Percentiles rank a stretch among this genome's conserved stretches.
Conservation (phyloP, 2,797 vertebrate genomes). For the Odontamblyopus lacepedii region DNA sequence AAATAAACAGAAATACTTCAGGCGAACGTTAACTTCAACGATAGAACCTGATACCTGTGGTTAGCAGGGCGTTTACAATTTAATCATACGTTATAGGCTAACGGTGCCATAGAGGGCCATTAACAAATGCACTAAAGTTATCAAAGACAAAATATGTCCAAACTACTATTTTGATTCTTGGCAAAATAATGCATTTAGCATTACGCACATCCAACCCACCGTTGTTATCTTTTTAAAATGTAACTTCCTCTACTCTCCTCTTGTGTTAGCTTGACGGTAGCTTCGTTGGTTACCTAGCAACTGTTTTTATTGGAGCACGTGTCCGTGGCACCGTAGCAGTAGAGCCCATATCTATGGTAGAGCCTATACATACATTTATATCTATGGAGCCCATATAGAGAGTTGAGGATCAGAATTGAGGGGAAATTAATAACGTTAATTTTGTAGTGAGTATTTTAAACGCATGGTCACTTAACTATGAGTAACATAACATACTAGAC, state of each 20-base stretch:
- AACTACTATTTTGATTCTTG: neutral
- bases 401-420: neutral
- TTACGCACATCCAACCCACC: neutral
- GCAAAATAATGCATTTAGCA: neutral
- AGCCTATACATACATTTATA: too few species aligned
- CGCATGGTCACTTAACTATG: too few species aligned
- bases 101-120: neutral
- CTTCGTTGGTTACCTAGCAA: conserved; percentile 1
- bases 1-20: neutral
- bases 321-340: neutral
- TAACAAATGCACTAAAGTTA: neutral
- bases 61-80: too few species aligned
- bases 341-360: too few species aligned
- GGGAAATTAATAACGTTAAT: too few species aligned
- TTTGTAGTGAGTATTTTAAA: too few species aligned
- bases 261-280: neutral
- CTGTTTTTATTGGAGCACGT: neutral
- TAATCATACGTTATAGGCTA: neutral
- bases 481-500: neutral
- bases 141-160: neutral
- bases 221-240: neutral
- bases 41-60: too few species aligned
- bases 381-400: too few species aligned
- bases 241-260: neutral
- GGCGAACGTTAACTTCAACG: too few species aligned